Percentiles rank a stretch among this genome's conserved stretches.
Evolutionary conservation across 2,797 vertebrate species (phyloP).

Genomic region (Gorsachius magnificus): DNA sequence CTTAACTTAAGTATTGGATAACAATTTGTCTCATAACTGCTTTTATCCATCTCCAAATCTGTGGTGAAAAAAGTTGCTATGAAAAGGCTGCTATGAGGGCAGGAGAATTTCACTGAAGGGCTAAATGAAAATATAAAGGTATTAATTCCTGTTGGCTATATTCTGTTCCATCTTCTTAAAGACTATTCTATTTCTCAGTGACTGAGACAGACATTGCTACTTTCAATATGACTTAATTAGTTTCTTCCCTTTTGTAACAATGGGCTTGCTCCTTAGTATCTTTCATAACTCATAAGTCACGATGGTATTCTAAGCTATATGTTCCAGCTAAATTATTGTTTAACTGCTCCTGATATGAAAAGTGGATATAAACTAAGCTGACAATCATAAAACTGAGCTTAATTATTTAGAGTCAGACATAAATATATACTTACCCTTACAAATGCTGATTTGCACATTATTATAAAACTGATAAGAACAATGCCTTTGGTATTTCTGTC

Average conservation of each 20-base stretch:
- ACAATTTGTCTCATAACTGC: neutral
- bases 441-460: neutral
- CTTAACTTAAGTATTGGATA: neutral
- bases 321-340: neutral
- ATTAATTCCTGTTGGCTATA: neutral
- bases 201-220: neutral
- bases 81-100: neutral
- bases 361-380: neutral
- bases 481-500: neutral
- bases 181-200: neutral
- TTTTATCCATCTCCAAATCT: neutral
- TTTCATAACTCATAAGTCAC: neutral
- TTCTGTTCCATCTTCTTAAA: neutral
- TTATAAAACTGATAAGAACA: neutral
- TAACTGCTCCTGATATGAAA: neutral
- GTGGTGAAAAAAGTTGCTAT: neutral
- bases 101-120: neutral
- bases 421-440: neutral
- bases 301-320: neutral
- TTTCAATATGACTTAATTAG: neutral
- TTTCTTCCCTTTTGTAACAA: neutral
- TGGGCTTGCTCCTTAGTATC: neutral
- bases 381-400: neutral
- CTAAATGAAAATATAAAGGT: neutral
- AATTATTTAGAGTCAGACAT: neutral